A percentile compares a stretch with the other conserved stretches of the same genome.
Conservation (phyloP, 2,797 vertebrate genomes). For the Muscicapa comitata region DNA sequence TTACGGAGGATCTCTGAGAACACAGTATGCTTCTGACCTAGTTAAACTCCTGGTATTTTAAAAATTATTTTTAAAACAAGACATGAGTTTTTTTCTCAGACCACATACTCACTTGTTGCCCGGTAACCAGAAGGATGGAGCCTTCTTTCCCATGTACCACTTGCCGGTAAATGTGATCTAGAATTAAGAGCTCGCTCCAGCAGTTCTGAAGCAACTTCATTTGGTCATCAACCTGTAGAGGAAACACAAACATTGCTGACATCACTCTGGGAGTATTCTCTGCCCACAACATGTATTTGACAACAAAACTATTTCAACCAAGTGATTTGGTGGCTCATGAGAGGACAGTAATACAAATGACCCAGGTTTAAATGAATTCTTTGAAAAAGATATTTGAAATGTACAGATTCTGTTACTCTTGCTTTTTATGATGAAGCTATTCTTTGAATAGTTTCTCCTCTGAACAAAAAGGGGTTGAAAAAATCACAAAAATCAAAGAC, state of each 20-base stretch:
- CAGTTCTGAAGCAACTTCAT: conserved; percentile 99
- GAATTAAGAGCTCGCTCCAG: conserved; percentile 97
- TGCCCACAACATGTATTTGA: neutral
- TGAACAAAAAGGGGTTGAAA: neutral
- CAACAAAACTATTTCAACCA: neutral
- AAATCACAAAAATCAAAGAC: neutral
- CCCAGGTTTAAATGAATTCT: neutral
- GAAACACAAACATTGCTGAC: neutral
- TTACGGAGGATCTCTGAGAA: conserved; percentile 11
- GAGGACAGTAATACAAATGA: neutral
- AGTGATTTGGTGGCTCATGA: neutral
- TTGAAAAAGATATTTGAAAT: neutral
- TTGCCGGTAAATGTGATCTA: conserved; percentile 97
- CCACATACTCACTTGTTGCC: conserved; percentile 89
- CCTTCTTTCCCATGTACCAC: conserved; percentile 95
- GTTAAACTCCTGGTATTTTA: conserved; percentile 17
- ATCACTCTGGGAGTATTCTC: neutral
- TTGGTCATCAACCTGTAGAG: conserved; percentile 94
- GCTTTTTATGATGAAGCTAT: neutral
- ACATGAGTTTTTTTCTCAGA: neutral
- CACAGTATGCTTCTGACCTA: conserved; percentile 38
- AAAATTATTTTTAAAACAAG: conserved; percentile 33
- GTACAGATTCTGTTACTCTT: neutral
- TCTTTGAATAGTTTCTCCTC: neutral
- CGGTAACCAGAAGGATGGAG: conserved; percentile 94